Evolutionary conservation across 1,140 invertebrate genomes (phyloP), one percentile per base, ranked within the genome.

Genomic region (Ptiloglossa arizonensis): DNA sequence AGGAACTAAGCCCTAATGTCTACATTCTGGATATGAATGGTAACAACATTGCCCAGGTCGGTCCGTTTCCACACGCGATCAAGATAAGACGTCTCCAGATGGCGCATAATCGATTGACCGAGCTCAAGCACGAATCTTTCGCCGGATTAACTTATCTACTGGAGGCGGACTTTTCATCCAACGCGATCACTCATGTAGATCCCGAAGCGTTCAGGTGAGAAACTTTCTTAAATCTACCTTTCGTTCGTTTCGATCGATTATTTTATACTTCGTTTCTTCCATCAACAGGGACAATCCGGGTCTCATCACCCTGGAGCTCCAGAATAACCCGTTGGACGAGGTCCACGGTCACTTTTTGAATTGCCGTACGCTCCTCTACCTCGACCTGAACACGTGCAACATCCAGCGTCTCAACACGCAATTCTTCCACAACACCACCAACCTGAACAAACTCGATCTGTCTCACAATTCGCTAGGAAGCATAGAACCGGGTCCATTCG

Each of bases 1-100:
- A 94, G 29, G 94, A 95, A 76, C 93, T 96, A 44, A 95, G 95
- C 86, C 92, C 93, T 19, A 95, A 95, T 86, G 95, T 96, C 9
- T 96, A 96, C 89, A 93, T 96, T 70, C 89, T 96, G 72, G 95
- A 96, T 87, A 92, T 96, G 91, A 96, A 96, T 84, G 95, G 94
- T 46, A 96, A 96, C 87, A 94, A 94, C 78, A 93, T 96, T 50
- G 94, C 93, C 1, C 89, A 90, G 0, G 80, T 96, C 19, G 89
- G 90, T 59, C 93, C 94, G 0, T 96, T 96, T 86, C 95, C 95
- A 0, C 83, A 86, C 2, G 94, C 95, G 50, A 95, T 96, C 77
- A 95, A 96, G 88, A 91, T 96, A 86, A 93, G 95, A 56, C 93
- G 95, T 38, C 91, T 96, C n/a, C 95, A 95, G 87, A 93, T 96